phyloP scores from a whole-genome alignment of 2,888 invertebrate species.

The Penaeus monodon region DNA sequence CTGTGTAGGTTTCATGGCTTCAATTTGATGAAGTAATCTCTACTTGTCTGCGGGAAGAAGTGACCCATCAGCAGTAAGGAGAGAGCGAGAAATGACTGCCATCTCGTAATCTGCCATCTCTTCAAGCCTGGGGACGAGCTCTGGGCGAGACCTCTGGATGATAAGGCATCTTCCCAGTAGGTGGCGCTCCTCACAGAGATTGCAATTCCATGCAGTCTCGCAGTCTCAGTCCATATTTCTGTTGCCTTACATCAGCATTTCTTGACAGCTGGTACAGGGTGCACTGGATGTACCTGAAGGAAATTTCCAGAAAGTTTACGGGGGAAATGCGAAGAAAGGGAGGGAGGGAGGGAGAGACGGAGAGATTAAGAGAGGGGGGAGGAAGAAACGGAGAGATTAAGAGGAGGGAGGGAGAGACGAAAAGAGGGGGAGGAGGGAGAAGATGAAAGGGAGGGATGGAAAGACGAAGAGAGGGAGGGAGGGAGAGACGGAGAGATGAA shows the following conservation, averaged over 20 bases:
- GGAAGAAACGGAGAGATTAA: fast-evolving
- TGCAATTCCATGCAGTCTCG: too few species aligned
- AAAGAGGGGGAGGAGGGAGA: too few species aligned
- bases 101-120: conserved; percentile 4
- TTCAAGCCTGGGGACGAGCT: conserved; percentile 22
- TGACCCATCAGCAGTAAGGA: conserved; percentile 1
- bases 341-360: fast-evolving
- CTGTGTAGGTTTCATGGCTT: neutral
- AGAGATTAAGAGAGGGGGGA: fast-evolving
- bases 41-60: neutral
- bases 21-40: neutral
- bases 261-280: too few species aligned
- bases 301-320: too few species aligned
- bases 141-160: neutral
- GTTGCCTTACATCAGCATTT: too few species aligned
- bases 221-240: too few species aligned
- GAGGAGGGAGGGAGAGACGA: too few species aligned
- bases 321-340: too few species aligned
- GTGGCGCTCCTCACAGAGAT: neutral
- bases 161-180: conserved; percentile 2
- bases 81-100: conserved; percentile 12
- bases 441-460: too few species aligned
- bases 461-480: too few species aligned
- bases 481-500: too few species aligned
- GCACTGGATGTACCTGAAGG: too few species aligned